phyloP scores from a whole-genome alignment of 1,140 invertebrate species.

The Drosophila yakuba region DNA sequence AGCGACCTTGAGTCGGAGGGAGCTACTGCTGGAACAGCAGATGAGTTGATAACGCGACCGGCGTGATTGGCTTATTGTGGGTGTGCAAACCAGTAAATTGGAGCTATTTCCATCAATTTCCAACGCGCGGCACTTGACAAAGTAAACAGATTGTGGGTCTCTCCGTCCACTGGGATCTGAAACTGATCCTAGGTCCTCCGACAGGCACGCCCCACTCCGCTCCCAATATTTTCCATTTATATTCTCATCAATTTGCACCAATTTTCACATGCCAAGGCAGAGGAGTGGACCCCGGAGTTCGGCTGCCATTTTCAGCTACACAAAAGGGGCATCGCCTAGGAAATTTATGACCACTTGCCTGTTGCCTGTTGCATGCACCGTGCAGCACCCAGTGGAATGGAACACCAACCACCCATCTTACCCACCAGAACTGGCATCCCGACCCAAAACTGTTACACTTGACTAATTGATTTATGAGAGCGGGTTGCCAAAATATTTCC shows the following conservation, averaged over 20 bases:
- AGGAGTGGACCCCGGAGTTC: constrained; percentile 13
- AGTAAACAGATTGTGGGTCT: constrained; percentile 29
- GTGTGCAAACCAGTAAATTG: constrained; percentile 46
- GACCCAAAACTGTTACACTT: constrained; percentile 60
- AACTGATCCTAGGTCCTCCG: constrained; percentile 8
- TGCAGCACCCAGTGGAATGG: constrained; percentile 7
- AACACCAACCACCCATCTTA: constrained; percentile 13
- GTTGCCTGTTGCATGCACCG: constrained; percentile 47
- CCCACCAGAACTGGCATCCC: constrained; percentile 13
- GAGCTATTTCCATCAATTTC: constrained; percentile 43
- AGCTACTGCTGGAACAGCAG: constrained; percentile 2
- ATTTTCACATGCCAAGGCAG: constrained; percentile 29
- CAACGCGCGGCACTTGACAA: constrained; percentile 39
- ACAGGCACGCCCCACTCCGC: constrained; percentile 14
- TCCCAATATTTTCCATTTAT: constrained; percentile 32
- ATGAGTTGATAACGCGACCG: constrained; percentile 21
- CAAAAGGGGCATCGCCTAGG: constrained; percentile 56
- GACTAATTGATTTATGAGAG: constrained; percentile 74
- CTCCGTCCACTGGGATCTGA: neutral
- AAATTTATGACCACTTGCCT: constrained; percentile 67
- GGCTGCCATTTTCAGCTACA: constrained; percentile 65
- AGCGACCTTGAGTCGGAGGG: constrained; percentile 56
- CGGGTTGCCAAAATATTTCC: constrained; percentile 47
- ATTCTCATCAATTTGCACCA: constrained; percentile 54
- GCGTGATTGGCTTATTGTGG: constrained; percentile 36